A percentile compares a stretch with the other conserved stretches of the same genome.
phyloP scores from a whole-genome alignment of 2,888 invertebrate species.

The Nomada fucata region DNA sequence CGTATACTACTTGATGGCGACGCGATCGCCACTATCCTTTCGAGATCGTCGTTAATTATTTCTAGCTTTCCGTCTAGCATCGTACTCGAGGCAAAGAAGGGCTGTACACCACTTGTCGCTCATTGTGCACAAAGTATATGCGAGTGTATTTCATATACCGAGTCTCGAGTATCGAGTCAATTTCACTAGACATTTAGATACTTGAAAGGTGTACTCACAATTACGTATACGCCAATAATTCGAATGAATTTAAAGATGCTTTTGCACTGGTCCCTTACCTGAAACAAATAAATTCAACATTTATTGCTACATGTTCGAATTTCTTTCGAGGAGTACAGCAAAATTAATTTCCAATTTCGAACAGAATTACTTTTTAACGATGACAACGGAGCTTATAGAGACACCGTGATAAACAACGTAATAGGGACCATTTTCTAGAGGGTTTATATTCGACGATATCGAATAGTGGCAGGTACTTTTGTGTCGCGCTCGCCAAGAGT shows the following conservation, averaged over 20 bases:
- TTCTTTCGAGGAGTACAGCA: background rate
- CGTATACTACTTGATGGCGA: slow-evolving; percentile 70
- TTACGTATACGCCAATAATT: background rate
- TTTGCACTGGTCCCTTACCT: slow-evolving; percentile 54
- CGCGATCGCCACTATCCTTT: slow-evolving; percentile 80
- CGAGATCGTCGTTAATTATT: slow-evolving; percentile 82
- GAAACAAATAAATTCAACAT: slow-evolving; percentile 46
- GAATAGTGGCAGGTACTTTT: slow-evolving; percentile 66
- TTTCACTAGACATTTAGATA: slow-evolving; percentile 1
- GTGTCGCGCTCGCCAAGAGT: slow-evolving; percentile 73
- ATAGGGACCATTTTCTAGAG: slow-evolving; percentile 46
- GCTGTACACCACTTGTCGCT: slow-evolving; percentile 60
- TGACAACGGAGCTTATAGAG: slow-evolving; percentile 21
- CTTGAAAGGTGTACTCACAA: slow-evolving; percentile 31
- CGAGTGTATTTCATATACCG: slow-evolving; percentile 37
- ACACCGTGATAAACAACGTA: slow-evolving; percentile 62
- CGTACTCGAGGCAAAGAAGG: slow-evolving; percentile 68
- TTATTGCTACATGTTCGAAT: background rate
- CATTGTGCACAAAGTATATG: slow-evolving; percentile 55
- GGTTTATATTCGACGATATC: slow-evolving; percentile 61
- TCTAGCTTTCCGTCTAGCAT: slow-evolving; percentile 81
- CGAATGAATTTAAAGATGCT: background rate
- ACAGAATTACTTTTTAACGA: background rate
- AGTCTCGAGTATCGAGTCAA: slow-evolving; percentile 35
- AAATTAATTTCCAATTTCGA: slow-evolving; percentile 6